Base-by-base conservation (phyloP, 2,888 invertebrate genomes). In the Meteorus colon region DNA sequence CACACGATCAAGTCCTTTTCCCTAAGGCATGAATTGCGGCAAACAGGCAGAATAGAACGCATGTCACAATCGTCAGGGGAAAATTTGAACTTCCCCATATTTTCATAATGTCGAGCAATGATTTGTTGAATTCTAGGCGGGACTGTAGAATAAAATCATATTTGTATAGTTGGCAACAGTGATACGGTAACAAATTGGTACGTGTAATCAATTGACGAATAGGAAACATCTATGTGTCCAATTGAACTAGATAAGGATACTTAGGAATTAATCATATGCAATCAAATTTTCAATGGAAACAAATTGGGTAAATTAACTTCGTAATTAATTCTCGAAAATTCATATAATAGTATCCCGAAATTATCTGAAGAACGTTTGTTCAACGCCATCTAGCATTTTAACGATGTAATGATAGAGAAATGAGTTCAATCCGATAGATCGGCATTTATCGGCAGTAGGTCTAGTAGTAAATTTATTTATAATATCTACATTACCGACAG, bases 1-100 rank as follows among this genome's bases (percentile, higher is more conserved):
- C 79, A 80, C 80, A 82, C 82, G 83, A 81, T 78, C 81, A 82
- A 81, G 77, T 81, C 80, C 80, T 81, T 77, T 77, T 78, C 80
- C 77, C 79, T 81, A 81, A 81, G 81, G 80, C 81, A 81, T 78
- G 79, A 80, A 80, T 78, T 80, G 79, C 77, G 67, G 60, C n/a
- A 55, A 19, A 55, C 8, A 19, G n/a, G 6, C 78, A 48, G 31
- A 69, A 60, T 74, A 60, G 73, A 77, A 75, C 62, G 71, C 75
- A 79, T 76, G 76, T 79, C 78, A 76, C 72, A 78, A 73, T 70
- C 8, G 8, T 10, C 12, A 41, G 37, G 73, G 65, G 66, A 68
- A 74, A 71, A 77, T 66, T 51, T 62, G 68, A 79, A 75, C 48
- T 77, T 78, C 75, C 75, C 75, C 37, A 65, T 60, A 73, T 65